These are phyloP conservation scores for Onychomys torridus DNA, from an alignment of 2,797 vertebrate genomes.

Conservation along the genomic window DNA sequence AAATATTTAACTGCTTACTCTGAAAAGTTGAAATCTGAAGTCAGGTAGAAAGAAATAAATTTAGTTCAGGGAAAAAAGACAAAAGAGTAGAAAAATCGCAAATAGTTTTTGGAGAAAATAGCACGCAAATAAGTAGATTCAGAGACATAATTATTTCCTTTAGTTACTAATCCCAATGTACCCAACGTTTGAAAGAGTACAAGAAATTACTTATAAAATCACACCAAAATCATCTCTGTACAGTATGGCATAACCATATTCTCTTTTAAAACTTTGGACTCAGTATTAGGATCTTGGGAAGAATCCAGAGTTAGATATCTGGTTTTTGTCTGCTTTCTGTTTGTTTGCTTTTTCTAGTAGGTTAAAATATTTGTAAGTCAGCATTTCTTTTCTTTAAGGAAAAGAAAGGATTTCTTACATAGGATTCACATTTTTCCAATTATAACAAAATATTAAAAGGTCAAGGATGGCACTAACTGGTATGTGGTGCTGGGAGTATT, in stretches of 20 bases:
- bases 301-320: neutral
- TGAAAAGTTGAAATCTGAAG: constrained; percentile 47
- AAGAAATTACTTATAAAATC: neutral
- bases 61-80: neutral
- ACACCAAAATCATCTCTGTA: neutral
- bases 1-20: constrained; percentile 68
- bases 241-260: neutral
- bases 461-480: neutral
- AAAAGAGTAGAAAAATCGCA: constrained; percentile 26
- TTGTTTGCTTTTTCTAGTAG: neutral
- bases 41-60: neutral
- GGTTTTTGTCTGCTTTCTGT: neutral
- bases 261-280: neutral
- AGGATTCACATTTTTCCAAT: neutral
- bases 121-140: neutral
- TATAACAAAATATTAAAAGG: neutral
- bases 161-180: constrained; percentile 10
- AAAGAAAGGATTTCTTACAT: neutral
- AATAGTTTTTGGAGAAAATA: neutral
- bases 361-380: neutral
- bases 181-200: neutral
- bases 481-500: neutral
- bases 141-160: neutral
- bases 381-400: neutral
- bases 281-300: neutral